A percentile compares a stretch with the other conserved stretches of the same genome.
phyloP scores from a whole-genome alignment of 2,113 vertebrate species.

The Butastur rufipennis region DNA sequence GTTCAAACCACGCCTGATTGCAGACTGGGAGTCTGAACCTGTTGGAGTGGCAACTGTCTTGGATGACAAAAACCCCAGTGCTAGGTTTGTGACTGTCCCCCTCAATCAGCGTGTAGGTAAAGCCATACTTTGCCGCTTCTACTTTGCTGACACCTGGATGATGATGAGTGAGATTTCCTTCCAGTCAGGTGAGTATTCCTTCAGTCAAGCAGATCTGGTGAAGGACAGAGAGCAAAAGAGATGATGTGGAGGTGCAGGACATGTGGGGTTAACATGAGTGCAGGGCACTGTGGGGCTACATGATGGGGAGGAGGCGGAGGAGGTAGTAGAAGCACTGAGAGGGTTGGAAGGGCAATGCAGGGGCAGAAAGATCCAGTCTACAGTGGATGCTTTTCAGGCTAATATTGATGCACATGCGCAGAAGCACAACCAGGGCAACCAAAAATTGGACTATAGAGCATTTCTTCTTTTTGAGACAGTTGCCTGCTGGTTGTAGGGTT shows the following conservation, averaged over 20 bases:
- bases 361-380: not conserved
- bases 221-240: not conserved
- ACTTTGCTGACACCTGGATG: constrained; percentile 89
- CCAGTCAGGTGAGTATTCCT: constrained; percentile 76
- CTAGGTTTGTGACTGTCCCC: constrained; percentile 86
- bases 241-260: not conserved
- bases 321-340: not conserved
- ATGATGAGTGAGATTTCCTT: constrained; percentile 93
- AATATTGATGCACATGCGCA: fast-evolving
- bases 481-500: not conserved
- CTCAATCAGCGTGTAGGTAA: constrained; percentile 77
- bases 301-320: not conserved
- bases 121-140: constrained; percentile 83
- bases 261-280: fast-evolving
- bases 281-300: not conserved
- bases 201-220: fast-evolving
- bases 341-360: not conserved
- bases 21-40: constrained; percentile 76
- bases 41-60: constrained; percentile 81
- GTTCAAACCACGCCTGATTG: constrained; percentile 80
- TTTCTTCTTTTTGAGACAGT: not conserved
- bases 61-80: constrained; percentile 89
- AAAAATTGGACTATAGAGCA: not conserved
- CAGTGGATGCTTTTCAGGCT: not conserved
- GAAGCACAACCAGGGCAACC: not conserved